Conservation (phyloP, 1,140 invertebrate species). For the fruit fly (Drosophila melanogaster) region Release_6_plus_ISO1_MT NT_033777.3:12240001-12240500, state of each 20-base stretch:
- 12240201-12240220: slow-evolving; percentile 21
- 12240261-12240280: slow-evolving; percentile 58
- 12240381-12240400: slow-evolving; percentile 22
- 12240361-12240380: slow-evolving; percentile 65
- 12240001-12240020: slow-evolving; percentile 51
- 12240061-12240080: slow-evolving; percentile 2
- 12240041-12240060: slow-evolving; percentile 47
- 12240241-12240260: slow-evolving; percentile 46
- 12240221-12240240: neutral
- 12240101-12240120: neutral
- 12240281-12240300: slow-evolving; percentile 65
- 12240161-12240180: slow-evolving; percentile 65
- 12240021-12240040: slow-evolving; percentile 74
- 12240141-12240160: slow-evolving; percentile 69
- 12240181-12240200: slow-evolving; percentile 66
- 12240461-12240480: slow-evolving; percentile 4
- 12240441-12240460: slow-evolving; percentile 43
- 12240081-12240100: no score
- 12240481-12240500: slow-evolving; percentile 11
- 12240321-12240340: slow-evolving; percentile 56
- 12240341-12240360: slow-evolving; percentile 75
- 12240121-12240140: slow-evolving; percentile 27
- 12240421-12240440: slow-evolving; percentile 34
- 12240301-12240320: slow-evolving; percentile 58
- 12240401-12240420: neutral